Conservation (phyloP, 2,113 vertebrate species). For the Steatornis caripensis region DNA sequence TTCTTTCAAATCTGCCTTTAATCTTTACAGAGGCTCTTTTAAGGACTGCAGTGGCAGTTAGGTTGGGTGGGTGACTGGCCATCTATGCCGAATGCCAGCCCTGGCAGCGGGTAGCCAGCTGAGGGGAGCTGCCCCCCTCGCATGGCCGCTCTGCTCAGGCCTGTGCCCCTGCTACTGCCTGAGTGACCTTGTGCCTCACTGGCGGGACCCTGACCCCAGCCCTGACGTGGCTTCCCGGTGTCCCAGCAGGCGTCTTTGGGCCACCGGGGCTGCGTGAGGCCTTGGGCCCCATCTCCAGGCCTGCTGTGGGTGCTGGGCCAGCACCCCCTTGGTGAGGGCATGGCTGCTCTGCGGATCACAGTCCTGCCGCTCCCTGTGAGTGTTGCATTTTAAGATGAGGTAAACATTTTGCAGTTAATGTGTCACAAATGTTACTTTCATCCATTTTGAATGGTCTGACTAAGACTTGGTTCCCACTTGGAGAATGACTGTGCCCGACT, state of each 20-base stretch:
- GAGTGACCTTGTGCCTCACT: too few relatives aligned
- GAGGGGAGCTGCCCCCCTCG: background rate
- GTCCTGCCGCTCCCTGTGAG: background rate
- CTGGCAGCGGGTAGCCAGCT: background rate
- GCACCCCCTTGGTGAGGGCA: rapidly evolving
- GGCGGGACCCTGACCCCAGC: background rate
- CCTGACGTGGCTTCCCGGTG: rapidly evolving
- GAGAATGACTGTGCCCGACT: too few relatives aligned
- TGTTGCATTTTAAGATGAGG: background rate
- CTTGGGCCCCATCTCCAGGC: rapidly evolving
- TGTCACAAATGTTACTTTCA: background rate
- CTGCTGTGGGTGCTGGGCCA: too few relatives aligned
- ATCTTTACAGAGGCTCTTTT: background rate
- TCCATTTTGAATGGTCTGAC: background rate
- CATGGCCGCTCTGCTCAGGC: background rate
- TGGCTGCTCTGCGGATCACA: background rate
- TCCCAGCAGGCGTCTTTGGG: rapidly evolving
- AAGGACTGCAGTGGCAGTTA: background rate
- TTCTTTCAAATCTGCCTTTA: background rate
- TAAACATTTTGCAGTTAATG: background rate
- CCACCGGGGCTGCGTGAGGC: rapidly evolving
- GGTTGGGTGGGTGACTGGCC: rapidly evolving
- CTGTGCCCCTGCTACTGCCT: too few relatives aligned
- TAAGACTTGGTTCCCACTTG: background rate
- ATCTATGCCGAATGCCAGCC: background rate